A percentile compares a stretch with the other conserved stretches of the same genome.
phyloP scores from a whole-genome alignment of 2,113 vertebrate genomes.

The Arenaria interpres region DNA sequence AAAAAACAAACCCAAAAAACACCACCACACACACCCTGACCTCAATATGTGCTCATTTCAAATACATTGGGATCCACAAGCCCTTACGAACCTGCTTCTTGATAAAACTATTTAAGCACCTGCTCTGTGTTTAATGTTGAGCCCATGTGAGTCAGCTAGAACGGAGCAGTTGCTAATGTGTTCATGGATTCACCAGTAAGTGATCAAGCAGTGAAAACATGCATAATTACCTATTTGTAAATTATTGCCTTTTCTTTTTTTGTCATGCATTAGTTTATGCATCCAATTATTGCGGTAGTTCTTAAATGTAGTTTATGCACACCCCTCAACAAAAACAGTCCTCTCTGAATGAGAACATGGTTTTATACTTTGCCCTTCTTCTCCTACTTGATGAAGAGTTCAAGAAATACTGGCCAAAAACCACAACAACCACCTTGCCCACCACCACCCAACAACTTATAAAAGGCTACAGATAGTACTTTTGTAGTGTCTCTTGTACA shows the following conservation, averaged over 20 bases:
- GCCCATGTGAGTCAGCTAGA: background rate
- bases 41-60: background rate
- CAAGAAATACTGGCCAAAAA: background rate
- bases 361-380: background rate
- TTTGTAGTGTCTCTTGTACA: background rate
- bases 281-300: conserved; percentile 18
- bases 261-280: background rate
- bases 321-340: background rate
- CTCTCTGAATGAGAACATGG: background rate
- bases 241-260: conserved; percentile 39
- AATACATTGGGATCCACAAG: background rate
- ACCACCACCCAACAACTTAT: background rate
- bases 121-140: background rate
- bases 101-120: background rate
- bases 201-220: background rate
- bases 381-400: background rate
- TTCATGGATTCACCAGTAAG: accelerated
- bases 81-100: background rate
- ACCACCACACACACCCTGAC: too few species aligned
- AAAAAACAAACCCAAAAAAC: background rate
- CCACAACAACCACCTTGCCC: too few species aligned
- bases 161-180: background rate
- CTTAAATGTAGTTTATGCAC: background rate
- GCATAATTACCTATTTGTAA: background rate
- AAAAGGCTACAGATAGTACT: background rate